Evolutionary conservation across 2,797 vertebrate genomes (phyloP).

Genomic region (Acropternis orthonyx): DNA sequence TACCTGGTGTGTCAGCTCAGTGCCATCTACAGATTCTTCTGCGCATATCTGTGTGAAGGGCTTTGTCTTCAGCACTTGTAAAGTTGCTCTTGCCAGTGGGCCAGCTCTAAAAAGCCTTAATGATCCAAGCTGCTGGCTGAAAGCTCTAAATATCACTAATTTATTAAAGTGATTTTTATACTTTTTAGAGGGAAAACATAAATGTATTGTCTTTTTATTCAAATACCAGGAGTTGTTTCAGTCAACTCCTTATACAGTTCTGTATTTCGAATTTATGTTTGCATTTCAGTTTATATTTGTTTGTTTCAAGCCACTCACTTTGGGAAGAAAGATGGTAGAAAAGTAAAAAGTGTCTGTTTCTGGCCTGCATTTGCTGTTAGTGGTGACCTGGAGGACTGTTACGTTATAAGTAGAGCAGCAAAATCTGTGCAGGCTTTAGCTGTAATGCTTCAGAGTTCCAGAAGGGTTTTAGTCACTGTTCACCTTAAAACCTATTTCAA

Average conservation of each 20-base stretch:
- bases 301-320: background rate
- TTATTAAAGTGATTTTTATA: fast-evolving
- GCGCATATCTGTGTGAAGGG: background rate
- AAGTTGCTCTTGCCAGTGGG: background rate
- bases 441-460: background rate
- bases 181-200: background rate
- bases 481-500: background rate
- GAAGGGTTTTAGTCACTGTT: background rate
- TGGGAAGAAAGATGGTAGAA: background rate
- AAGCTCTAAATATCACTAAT: background rate
- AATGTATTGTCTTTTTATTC: background rate
- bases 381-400: background rate
- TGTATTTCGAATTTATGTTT: background rate
- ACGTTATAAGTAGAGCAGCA: background rate
- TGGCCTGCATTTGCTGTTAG: background rate
- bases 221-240: background rate
- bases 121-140: background rate
- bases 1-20: background rate
- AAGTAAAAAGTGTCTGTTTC: background rate
- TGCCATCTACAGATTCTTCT: constrained; percentile 1
- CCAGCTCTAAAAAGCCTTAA: background rate
- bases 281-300: background rate
- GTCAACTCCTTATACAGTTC: background rate
- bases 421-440: background rate
- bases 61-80: background rate